A percentile compares a stretch with the other conserved stretches of the same genome.
Evolutionary conservation across 2,888 invertebrate species (phyloP).

Genomic region (Agonopterix alstromeriana): DNA sequence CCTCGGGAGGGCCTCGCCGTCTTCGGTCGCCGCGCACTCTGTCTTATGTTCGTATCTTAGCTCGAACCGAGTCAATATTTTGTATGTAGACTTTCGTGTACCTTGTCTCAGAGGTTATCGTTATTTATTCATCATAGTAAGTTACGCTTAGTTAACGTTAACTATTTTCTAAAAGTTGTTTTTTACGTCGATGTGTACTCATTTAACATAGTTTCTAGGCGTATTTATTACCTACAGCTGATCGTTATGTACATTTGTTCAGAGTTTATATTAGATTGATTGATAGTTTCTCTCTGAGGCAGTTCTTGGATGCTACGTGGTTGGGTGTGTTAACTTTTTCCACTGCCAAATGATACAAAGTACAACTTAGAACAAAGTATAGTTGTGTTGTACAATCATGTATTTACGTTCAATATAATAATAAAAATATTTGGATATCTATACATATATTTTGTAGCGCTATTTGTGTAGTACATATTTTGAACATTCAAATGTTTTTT

Average conservation of each 20-base stretch:
- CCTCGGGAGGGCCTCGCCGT: constrained; percentile 11
- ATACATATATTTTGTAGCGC: constrained; percentile 18
- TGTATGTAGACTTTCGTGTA: constrained; percentile 31
- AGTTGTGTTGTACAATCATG: constrained; percentile 21
- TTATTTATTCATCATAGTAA: constrained; percentile 57
- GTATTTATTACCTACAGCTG: constrained; percentile 12
- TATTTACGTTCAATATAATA: constrained; percentile 24
- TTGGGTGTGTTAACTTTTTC: constrained; percentile 30
- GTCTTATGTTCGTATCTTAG: constrained; percentile 57
- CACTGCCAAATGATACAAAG: constrained; percentile 66
- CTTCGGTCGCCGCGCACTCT: constrained; percentile 42
- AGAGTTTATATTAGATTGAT: constrained; percentile 34
- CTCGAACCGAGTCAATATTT: constrained; percentile 47
- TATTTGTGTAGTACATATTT: constrained; percentile 11
- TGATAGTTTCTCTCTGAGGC: constrained; percentile 23
- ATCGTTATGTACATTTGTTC: constrained; percentile 33
- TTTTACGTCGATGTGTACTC: constrained; percentile 40
- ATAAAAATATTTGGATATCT: constrained; percentile 28
- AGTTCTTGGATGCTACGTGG: constrained; percentile 28
- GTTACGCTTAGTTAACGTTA: constrained; percentile 33
- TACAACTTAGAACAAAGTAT: constrained; percentile 50
- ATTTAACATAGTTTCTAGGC: constrained; percentile 12
- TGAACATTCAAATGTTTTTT: constrained; percentile 2
- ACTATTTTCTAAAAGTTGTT: constrained; percentile 28
- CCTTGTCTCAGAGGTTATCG: constrained; percentile 41